Evolutionary conservation across 2,797 vertebrate species (phyloP).

Genomic region (Crenuchus spilurus): DNA sequence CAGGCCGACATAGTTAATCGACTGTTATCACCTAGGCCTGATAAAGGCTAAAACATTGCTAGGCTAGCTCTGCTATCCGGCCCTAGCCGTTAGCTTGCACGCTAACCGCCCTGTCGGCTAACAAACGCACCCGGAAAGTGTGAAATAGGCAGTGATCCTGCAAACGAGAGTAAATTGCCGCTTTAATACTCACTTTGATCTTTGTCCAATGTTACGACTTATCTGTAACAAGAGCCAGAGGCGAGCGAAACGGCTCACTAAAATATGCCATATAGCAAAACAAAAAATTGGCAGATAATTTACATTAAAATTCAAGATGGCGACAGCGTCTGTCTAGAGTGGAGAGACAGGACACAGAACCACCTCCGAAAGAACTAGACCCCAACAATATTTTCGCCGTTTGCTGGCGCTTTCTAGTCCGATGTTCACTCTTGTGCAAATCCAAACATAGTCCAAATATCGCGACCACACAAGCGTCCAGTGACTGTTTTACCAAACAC

Average conservation of each 20-base stretch:
- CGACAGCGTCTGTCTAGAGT: constrained; percentile 53
- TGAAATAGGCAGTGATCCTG: constrained; percentile 17
- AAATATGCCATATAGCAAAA: constrained; percentile 48
- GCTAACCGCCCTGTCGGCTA: constrained; percentile 51
- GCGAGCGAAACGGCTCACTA: constrained; percentile 17
- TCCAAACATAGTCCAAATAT: background rate
- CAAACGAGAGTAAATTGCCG: background rate
- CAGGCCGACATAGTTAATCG: background rate
- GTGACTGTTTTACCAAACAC: background rate
- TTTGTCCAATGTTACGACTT: constrained; percentile 31
- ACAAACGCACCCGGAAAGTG: constrained; percentile 58
- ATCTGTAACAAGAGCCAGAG: constrained; percentile 37
- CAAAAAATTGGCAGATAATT: constrained; percentile 53
- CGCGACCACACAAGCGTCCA: background rate
- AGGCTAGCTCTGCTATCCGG: constrained; percentile 12
- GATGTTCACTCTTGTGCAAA: background rate
- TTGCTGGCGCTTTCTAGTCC: constrained; percentile 11
- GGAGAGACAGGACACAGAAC: constrained; percentile 51
- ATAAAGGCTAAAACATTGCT: constrained; percentile 10
- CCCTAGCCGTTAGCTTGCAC: constrained; percentile 29
- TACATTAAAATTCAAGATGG: constrained; percentile 68
- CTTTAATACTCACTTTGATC: constrained; percentile 55
- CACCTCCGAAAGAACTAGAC: constrained; percentile 54
- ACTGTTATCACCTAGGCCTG: background rate
- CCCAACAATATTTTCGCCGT: constrained; percentile 29